Conservation (phyloP, 92 coral and sea anemone species). For the Parazoanthus darwini region DNA sequence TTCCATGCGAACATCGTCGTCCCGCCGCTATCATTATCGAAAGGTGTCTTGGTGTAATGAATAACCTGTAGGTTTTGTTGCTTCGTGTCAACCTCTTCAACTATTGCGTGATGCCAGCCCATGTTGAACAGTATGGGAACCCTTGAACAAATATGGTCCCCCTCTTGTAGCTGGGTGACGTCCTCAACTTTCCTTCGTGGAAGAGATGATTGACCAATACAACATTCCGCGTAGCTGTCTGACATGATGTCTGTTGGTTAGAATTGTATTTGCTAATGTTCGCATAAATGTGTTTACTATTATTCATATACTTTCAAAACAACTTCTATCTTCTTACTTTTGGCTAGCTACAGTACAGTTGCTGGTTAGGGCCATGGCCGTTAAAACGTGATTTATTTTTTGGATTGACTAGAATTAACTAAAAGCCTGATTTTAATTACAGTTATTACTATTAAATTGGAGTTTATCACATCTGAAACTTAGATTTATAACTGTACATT, state of each 20-base stretch:
- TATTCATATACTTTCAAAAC: too few relatives aligned
- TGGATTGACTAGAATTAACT: too few relatives aligned
- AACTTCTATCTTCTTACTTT: too few relatives aligned
- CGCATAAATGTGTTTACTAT: too few relatives aligned
- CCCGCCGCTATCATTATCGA: not conserved
- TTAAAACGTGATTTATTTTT: too few relatives aligned
- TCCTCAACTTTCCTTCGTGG: not conserved
- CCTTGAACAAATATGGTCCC: conserved; percentile 18
- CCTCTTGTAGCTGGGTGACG: not conserved
- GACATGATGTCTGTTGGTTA: not conserved
- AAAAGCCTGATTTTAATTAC: too few relatives aligned
- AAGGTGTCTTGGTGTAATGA: not conserved
- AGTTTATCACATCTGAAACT: too few relatives aligned
- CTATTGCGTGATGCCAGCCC: conserved; percentile 29
- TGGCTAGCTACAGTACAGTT: too few relatives aligned
- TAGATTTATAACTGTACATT: too few relatives aligned
- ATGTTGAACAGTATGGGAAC: not conserved
- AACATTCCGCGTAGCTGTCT: not conserved
- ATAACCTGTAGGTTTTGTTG: not conserved
- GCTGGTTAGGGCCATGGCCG: too few relatives aligned
- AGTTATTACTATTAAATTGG: too few relatives aligned
- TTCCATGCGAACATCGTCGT: not conserved
- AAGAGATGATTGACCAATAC: not conserved
- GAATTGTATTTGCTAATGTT: too few relatives aligned
- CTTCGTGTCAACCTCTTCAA: not conserved